These are phyloP conservation scores for Drosophila testacea DNA, from an alignment of 2,888 invertebrate genomes.

Conservation along the genomic window DNA sequence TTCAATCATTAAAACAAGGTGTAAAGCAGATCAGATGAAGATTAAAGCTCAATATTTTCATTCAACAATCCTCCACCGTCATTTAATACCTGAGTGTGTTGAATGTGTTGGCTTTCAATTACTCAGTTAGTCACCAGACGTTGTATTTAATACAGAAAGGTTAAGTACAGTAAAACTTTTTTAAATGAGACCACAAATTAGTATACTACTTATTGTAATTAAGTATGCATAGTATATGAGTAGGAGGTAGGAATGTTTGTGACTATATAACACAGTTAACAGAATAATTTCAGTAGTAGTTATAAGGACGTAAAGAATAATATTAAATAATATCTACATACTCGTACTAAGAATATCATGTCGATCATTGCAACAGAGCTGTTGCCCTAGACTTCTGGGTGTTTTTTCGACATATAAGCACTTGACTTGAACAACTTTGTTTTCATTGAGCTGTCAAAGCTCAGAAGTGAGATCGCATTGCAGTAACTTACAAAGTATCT, in stretches of 20 bases:
- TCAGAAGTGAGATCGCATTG: conserved; percentile 25
- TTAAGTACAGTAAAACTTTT: too few relatives aligned
- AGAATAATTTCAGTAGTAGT: too few relatives aligned
- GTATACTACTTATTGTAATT: too few relatives aligned
- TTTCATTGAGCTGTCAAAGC: conserved; percentile 39
- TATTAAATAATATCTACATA: conserved; percentile 1
- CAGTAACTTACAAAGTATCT: conserved; percentile 20
- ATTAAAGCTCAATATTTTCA: neutral
- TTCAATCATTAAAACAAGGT: neutral
- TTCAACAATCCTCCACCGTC: neutral
- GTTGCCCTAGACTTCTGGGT: conserved; percentile 6
- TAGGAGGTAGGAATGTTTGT: neutral
- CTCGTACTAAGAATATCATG: neutral
- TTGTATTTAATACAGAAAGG: too few relatives aligned
- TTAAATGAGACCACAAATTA: too few relatives aligned
- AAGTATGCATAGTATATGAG: too few relatives aligned
- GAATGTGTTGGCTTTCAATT: neutral
- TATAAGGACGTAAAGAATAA: conserved; percentile 1
- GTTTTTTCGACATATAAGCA: conserved; percentile 12
- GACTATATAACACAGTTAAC: neutral
- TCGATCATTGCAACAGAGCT: conserved; percentile 20
- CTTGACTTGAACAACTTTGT: conserved; percentile 26
- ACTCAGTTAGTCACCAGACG: too few relatives aligned
- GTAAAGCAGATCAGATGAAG: neutral
- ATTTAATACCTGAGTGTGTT: neutral